These are phyloP conservation scores for Mormyrops attenuatus DNA, from an alignment of 2,797 vertebrate genomes.

Conservation along the genomic window DNA sequence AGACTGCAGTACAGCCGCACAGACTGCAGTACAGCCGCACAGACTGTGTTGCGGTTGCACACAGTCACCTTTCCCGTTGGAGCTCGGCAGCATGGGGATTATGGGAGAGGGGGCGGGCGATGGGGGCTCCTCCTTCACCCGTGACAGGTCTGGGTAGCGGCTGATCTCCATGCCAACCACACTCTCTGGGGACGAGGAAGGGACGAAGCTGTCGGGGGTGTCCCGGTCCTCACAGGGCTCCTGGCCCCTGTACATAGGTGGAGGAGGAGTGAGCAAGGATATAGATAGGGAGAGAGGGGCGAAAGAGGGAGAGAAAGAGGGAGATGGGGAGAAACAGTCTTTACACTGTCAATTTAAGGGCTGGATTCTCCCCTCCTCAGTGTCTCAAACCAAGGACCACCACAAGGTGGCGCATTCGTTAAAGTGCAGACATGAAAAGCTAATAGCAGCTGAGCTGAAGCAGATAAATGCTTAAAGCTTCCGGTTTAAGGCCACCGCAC, in stretches of 20 bases:
- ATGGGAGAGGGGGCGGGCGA: constrained; percentile 87
- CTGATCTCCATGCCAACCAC: constrained; percentile 91
- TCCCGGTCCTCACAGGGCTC: constrained; percentile 85
- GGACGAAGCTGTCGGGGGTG: constrained; percentile 95
- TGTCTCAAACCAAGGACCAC: background rate
- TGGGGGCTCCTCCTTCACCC: constrained; percentile 85
- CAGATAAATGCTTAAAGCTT: background rate
- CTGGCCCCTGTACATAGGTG: constrained; percentile 68
- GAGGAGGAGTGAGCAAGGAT: background rate
- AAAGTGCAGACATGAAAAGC: background rate
- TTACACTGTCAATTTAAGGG: background rate
- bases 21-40: background rate
- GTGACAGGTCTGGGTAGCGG: constrained; percentile 85
- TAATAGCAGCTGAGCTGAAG: background rate
- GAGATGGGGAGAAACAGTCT: background rate
- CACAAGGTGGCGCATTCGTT: background rate
- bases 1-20: background rate
- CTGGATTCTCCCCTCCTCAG: background rate
- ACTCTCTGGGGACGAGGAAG: constrained; percentile 95
- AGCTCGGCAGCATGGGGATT: constrained; percentile 89
- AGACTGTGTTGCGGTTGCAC: background rate
- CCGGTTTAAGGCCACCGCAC: background rate
- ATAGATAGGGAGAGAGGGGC: background rate
- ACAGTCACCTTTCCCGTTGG: constrained; percentile 75
- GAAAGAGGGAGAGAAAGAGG: background rate